Percentiles rank a stretch among this genome's conserved stretches.
These are phyloP conservation scores for Caenorhabditis tropicalis DNA, from an alignment of 1,140 invertebrate species.

Conservation along the genomic window DNA sequence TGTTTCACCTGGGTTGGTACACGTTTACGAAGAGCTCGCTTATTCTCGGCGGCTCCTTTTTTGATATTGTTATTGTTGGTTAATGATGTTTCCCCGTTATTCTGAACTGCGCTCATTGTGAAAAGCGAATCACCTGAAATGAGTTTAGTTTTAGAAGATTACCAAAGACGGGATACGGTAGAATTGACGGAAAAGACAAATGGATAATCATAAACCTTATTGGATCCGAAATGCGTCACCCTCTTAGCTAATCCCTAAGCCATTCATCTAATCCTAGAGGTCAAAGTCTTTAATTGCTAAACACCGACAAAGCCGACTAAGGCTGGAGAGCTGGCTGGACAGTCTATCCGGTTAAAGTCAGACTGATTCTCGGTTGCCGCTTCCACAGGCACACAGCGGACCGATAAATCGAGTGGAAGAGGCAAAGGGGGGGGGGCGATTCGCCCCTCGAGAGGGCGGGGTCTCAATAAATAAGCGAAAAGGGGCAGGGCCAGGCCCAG, in stretches of 20 bases:
- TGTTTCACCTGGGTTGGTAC: not conserved
- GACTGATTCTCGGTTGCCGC: constrained; percentile 5
- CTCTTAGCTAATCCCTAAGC: constrained; percentile 21
- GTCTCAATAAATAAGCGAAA: constrained; percentile 41
- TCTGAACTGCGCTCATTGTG: constrained; percentile 34
- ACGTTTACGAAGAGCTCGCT: not conserved
- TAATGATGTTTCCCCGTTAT: not conserved
- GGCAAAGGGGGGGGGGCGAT: constrained; percentile 38
- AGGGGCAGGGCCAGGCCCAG: constrained; percentile 30
- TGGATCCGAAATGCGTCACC: not conserved
- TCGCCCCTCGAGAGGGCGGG: constrained; percentile 22
- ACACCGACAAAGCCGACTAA: not conserved
- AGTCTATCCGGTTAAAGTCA: constrained; percentile 4
- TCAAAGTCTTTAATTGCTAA: not conserved
- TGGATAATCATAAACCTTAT: not conserved
- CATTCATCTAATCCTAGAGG: constrained; percentile 17
- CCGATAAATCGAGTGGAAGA: constrained; percentile 40
- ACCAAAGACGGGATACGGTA: not conserved
- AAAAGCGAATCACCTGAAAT: constrained; percentile 16
- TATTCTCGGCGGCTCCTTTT: not conserved
- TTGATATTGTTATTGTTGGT: constrained; percentile 6
- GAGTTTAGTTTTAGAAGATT: not conserved
- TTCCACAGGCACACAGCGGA: constrained; percentile 15
- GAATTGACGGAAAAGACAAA: not conserved
- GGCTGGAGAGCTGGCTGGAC: not conserved